A percentile compares a stretch with the other conserved stretches of the same genome.
These are phyloP conservation scores for Tokudaia tokunoshimensis DNA, from an alignment of 2,797 vertebrate genomes.

Conservation along the genomic window DNA sequence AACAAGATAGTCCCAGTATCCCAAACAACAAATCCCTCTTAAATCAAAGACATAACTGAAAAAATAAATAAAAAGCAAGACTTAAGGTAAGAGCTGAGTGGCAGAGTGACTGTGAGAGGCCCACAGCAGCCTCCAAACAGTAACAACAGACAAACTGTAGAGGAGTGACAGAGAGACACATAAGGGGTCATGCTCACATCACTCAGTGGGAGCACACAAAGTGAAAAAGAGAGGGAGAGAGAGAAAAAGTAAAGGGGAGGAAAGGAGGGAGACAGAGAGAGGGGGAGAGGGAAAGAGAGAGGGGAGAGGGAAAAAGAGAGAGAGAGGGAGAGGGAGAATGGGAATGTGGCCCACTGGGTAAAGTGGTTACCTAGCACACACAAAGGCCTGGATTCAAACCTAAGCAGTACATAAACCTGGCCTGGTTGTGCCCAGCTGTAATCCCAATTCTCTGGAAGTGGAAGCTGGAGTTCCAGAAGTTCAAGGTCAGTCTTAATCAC, in stretches of 20 bases:
- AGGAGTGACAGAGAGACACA: not conserved
- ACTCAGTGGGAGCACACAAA: not conserved
- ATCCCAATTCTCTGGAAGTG: not conserved
- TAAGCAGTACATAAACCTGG: not conserved
- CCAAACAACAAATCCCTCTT: conserved; percentile 6
- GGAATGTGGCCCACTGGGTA: too few species aligned
- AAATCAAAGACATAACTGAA: not conserved
- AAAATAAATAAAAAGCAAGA: not conserved
- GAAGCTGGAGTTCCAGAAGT: not conserved
- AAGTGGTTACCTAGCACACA: not conserved
- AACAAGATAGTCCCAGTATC: not conserved
- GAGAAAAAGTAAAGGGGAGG: not conserved
- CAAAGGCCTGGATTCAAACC: not conserved
- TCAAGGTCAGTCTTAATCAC: not conserved
- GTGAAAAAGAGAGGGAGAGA: not conserved
- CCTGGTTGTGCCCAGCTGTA: too few species aligned
- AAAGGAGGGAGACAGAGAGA: not conserved
- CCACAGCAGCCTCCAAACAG: not conserved
- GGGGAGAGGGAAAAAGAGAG: not conserved
- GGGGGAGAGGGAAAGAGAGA: not conserved
- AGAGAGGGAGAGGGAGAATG: not conserved
- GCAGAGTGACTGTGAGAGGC: accelerated
- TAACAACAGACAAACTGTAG: not conserved
- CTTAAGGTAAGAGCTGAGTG: not conserved
- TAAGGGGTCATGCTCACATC: accelerated